These are phyloP conservation scores for Leptoclinus maculatus DNA, from an alignment of 2,797 vertebrate genomes.

Conservation along the genomic window DNA sequence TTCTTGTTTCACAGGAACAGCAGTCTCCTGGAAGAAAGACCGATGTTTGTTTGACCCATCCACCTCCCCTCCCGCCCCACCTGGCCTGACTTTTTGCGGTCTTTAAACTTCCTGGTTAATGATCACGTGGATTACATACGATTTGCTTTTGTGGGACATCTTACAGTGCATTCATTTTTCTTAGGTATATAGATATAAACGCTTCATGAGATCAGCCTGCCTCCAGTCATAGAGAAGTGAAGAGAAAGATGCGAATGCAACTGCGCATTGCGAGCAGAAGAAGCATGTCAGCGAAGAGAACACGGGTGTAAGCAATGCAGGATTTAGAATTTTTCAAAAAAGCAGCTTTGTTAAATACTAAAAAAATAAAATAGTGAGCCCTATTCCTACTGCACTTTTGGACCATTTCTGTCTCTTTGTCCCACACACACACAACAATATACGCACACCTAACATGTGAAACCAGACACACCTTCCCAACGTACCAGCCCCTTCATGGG, in stretches of 20 bases:
- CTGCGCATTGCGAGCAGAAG: neutral
- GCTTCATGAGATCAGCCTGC: neutral
- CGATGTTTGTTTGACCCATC: too few species aligned
- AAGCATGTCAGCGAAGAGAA: neutral
- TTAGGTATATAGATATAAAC: too few species aligned
- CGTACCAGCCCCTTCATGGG: slow-evolving; percentile 57
- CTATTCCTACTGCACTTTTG: neutral
- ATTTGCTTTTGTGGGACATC: too few species aligned
- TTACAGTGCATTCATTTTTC: too few species aligned
- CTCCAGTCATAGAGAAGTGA: neutral
- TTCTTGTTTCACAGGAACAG: too few species aligned
- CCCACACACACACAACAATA: neutral
- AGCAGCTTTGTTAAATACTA: neutral
- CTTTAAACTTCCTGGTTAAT: neutral
- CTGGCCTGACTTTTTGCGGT: too few species aligned
- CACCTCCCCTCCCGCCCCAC: too few species aligned
- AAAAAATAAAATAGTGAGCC: neutral
- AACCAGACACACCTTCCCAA: slow-evolving; percentile 71
- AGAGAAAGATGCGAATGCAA: neutral
- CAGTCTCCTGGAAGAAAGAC: too few species aligned
- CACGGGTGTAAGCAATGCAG: neutral
- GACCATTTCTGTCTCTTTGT: neutral
- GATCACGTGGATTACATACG: too few species aligned
- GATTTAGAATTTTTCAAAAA: neutral
- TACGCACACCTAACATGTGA: slow-evolving; percentile 45